phyloP scores from a whole-genome alignment of 1,140 invertebrate genomes.

The Trypoxylus dichotomus region DNA sequence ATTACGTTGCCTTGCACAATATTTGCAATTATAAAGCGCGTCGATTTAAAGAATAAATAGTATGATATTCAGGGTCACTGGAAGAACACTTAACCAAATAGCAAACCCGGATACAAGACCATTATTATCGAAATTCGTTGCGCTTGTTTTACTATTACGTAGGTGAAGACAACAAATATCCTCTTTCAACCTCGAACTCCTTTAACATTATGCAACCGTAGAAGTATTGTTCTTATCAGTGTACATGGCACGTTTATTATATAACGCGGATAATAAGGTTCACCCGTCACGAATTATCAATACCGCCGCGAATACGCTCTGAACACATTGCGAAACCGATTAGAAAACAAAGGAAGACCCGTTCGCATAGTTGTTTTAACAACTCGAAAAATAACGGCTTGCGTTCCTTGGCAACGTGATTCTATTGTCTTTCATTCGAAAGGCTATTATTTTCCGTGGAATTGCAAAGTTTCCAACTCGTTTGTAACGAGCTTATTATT shows the following conservation, averaged over 20 bases:
- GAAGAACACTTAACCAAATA: neutral
- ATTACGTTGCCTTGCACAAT: too few species aligned
- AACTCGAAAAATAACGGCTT: neutral
- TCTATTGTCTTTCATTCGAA: neutral
- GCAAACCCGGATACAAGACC: neutral
- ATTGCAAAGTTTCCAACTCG: neutral
- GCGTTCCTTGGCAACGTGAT: constrained; percentile 3
- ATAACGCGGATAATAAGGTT: neutral
- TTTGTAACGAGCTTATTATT: neutral
- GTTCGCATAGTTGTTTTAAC: neutral
- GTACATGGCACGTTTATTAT: neutral
- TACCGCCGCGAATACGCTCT: neutral
- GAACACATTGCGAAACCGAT: neutral
- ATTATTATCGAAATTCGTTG: neutral
- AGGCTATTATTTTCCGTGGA: constrained; percentile 8
- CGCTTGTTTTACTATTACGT: neutral
- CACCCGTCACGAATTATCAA: neutral
- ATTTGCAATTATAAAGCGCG: neutral
- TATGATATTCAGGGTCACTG: neutral
- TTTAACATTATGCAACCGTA: neutral
- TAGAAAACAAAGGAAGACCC: neutral
- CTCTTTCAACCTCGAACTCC: neutral
- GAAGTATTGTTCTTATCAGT: neutral
- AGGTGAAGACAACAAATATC: neutral
- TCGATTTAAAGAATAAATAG: neutral